Evolutionary conservation across 2,113 vertebrate genomes (phyloP), one percentile per base, ranked within the genome.

Genomic region (Chamaetylas fuelleborni): DNA sequence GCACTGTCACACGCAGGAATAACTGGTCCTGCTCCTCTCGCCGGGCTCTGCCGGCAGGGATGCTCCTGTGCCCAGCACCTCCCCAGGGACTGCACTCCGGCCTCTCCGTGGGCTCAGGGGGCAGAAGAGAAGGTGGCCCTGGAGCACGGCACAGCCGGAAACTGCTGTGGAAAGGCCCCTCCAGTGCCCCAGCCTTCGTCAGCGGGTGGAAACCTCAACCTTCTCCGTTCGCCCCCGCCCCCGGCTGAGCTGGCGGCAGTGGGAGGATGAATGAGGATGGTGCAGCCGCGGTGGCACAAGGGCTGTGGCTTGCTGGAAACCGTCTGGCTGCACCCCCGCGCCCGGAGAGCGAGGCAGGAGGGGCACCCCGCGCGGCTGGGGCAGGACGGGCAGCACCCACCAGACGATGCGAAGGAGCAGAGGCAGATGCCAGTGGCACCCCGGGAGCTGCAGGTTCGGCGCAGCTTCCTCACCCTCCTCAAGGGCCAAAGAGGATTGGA

Each of bases 161-260:
- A 19, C 14, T 0, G 6, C 69, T 24, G 42, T 0, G 4, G 64
- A 22, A 90, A 58, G 26, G 10, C 26, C 9, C 67, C 38, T 62
- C 29, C 1, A 0, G 3, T 18, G 28, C 62, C 42, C 20, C 58
- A n/a, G 50, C 47, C 38, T 34, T 19, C 2, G 1, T 19, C 4
- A 5, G 71, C 0, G 5, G 5, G 34, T n/a, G 76, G 56, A 83
- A 95, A 92, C 24, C 60, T 83, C 91, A 77, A 26, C 54, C 14
- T 56, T 42, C 51, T 45, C 24, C 4, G 0, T 43, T 4, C 0
- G 1, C 26, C 56, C 8, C 5, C 0, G 1, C 26, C 56, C 8
- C 38, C 11, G 31, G 47, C 20, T 0, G 36, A 73, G 66, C 31
- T 0, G 3, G 67, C 0, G 2, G 62, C 62, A 2, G 82, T 60